phyloP scores from a whole-genome alignment of 2,888 invertebrate species.

The Diaphora mendica region DNA sequence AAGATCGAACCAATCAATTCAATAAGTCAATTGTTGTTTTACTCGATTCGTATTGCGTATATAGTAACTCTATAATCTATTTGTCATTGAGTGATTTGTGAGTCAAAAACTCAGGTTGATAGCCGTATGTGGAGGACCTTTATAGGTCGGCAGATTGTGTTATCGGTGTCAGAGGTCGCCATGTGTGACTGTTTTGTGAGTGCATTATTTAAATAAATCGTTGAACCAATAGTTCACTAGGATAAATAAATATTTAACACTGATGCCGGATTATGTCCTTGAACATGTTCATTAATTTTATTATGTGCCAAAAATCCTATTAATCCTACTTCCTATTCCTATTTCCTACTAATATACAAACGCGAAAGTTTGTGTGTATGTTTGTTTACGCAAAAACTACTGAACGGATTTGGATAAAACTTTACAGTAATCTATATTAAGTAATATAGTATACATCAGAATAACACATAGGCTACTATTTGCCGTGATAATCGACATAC shows the following conservation, averaged over 20 bases:
- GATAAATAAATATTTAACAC: not conserved
- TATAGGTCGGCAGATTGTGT: conserved; percentile 12
- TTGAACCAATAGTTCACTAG: not conserved
- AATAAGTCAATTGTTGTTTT: conserved; percentile 28
- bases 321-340: no score
- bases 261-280: no score
- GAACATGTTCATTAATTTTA: no score
- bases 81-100: conserved; percentile 16
- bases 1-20: conserved; percentile 18
- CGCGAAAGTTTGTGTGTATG: no score
- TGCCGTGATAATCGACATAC: no score
- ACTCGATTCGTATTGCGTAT: conserved; percentile 26
- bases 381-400: no score
- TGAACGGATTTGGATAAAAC: no score
- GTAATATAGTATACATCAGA: no score
- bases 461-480: no score
- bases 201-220: not conserved
- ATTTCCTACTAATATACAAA: no score
- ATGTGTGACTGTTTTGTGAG: not conserved
- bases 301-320: no score
- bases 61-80: conserved; percentile 29
- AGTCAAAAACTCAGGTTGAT: conserved; percentile 2
- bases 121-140: conserved; percentile 8
- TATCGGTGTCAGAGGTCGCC: conserved; percentile 4
- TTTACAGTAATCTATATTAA: no score